Percentiles rank a stretch among this genome's conserved stretches.
Conservation (phyloP, 1,140 invertebrate species). For the Hermatobates lingyangjiaoensis region DNA sequence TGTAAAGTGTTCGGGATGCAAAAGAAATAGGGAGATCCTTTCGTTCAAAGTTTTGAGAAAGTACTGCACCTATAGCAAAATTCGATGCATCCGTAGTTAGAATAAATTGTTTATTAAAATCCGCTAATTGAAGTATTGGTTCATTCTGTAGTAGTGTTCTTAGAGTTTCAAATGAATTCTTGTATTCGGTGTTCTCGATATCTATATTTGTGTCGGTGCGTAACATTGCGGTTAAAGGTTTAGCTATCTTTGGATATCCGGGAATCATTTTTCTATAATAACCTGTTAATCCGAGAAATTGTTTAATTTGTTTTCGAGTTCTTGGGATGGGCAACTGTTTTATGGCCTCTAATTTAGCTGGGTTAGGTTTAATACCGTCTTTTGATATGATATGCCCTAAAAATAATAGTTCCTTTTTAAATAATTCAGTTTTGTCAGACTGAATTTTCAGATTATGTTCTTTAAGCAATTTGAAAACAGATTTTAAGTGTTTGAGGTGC, state of each 20-base stretch:
- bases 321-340: slow-evolving; percentile 23
- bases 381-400: slow-evolving; percentile 25
- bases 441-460: slow-evolving; percentile 25
- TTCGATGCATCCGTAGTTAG: slow-evolving; percentile 16
- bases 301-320: slow-evolving; percentile 13
- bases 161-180: not conserved
- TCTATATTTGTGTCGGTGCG: too few relatives aligned
- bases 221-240: not conserved
- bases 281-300: not conserved
- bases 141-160: not conserved
- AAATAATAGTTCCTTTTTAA: slow-evolving; percentile 24
- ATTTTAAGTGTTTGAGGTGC: slow-evolving; percentile 17
- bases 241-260: not conserved
- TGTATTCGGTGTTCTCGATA: not conserved
- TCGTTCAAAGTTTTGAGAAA: slow-evolving; percentile 19
- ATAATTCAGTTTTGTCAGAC: slow-evolving; percentile 28
- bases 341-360: slow-evolving; percentile 23
- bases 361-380: slow-evolving; percentile 25
- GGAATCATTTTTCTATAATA: not conserved
- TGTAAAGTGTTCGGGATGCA: slow-evolving; percentile 17
- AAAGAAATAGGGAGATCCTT: slow-evolving; percentile 19
- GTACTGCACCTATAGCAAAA: slow-evolving; percentile 17
- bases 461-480: slow-evolving; percentile 23
- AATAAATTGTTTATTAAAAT: slow-evolving; percentile 17
- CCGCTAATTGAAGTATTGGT: slow-evolving; percentile 16